phyloP scores from a whole-genome alignment of 2,113 vertebrate genomes.

The Ailurus styani region DNA sequence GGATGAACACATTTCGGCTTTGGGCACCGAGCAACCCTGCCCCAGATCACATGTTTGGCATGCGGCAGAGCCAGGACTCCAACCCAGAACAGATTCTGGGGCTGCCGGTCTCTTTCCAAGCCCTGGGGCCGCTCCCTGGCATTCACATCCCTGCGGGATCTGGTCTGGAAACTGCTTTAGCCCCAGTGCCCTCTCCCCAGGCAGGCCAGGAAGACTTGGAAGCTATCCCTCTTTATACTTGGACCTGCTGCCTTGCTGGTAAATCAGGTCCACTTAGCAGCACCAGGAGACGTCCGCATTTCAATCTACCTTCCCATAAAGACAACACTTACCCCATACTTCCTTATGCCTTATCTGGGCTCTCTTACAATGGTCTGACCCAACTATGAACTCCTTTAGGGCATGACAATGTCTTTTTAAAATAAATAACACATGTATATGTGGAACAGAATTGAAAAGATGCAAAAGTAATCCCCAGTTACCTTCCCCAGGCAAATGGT shows the following conservation, averaged over 20 bases:
- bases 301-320: not conserved
- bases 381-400: not conserved
- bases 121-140: rapidly evolving
- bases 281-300: not conserved
- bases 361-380: not conserved
- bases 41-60: not conserved
- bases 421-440: not conserved
- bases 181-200: not conserved
- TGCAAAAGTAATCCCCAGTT: not conserved
- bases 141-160: not conserved
- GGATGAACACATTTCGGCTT: not conserved
- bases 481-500: not conserved
- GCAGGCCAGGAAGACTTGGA: not conserved
- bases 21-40: not conserved
- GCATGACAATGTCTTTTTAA: not conserved
- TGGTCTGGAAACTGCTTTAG: not conserved
- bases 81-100: not conserved
- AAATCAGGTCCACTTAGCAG: not conserved
- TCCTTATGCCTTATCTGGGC: not conserved
- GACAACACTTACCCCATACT: not conserved
- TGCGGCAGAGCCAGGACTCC: not conserved
- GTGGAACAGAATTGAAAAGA: not conserved
- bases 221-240: not conserved
- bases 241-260: not conserved
- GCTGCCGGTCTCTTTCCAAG: not conserved